These are phyloP conservation scores for Benitochromis conjunctus DNA, from an alignment of 2,113 vertebrate species.

Conservation along the genomic window DNA sequence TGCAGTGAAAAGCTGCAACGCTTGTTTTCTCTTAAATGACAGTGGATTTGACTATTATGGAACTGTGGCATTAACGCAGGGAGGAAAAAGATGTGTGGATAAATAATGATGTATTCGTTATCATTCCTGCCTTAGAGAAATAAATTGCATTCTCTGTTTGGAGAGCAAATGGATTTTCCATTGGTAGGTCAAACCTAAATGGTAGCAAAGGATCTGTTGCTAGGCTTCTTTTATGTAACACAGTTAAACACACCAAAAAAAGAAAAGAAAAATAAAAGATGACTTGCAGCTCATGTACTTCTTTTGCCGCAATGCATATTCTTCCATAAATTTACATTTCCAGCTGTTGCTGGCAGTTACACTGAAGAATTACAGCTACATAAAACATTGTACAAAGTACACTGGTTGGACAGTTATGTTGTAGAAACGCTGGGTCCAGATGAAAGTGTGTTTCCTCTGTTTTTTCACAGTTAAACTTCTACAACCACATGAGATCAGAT, in stretches of 20 bases:
- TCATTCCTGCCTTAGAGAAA: slow-evolving; percentile 64
- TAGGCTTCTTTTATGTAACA: slow-evolving; percentile 35
- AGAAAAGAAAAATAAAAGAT: background rate
- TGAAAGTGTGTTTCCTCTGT: background rate
- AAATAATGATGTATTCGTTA: slow-evolving; percentile 38
- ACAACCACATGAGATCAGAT: slow-evolving; percentile 17
- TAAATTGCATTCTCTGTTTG: slow-evolving; percentile 45
- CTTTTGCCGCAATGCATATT: background rate
- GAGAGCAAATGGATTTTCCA: slow-evolving; percentile 44
- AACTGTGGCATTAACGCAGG: slow-evolving; percentile 4
- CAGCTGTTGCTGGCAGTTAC: background rate
- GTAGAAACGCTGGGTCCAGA: background rate
- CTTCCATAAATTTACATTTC: background rate
- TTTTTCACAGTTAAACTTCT: background rate
- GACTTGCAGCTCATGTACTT: background rate
- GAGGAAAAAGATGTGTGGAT: background rate
- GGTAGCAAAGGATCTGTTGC: background rate
- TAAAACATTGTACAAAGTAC: background rate
- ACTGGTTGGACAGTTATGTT: background rate
- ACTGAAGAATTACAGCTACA: background rate
- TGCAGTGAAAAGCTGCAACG: background rate
- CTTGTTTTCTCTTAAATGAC: slow-evolving; percentile 61
- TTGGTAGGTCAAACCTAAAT: slow-evolving; percentile 13
- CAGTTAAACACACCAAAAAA: background rate
- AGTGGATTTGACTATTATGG: slow-evolving; percentile 9